Conservation (phyloP, 2,797 vertebrate genomes). For the Danio albolineatus region DNA sequence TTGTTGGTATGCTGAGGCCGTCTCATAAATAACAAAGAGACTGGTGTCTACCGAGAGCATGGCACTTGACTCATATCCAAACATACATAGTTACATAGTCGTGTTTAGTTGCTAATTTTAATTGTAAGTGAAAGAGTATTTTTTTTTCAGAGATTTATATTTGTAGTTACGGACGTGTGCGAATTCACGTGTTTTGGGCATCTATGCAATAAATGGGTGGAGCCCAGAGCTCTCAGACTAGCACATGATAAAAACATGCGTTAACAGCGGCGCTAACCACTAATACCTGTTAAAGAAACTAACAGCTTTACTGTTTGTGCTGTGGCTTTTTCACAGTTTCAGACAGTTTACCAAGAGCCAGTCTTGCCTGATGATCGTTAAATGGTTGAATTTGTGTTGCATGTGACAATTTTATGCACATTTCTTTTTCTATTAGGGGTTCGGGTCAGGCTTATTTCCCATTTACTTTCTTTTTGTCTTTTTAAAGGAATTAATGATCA, state of each 20-base stretch:
- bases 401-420: neutral
- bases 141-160: neutral
- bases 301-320: slow-evolving; percentile 11
- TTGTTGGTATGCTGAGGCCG: slow-evolving; percentile 37
- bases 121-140: neutral
- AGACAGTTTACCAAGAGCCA: neutral
- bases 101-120: neutral
- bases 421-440: too few species aligned
- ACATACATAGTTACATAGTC: neutral
- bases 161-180: neutral
- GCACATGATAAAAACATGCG: slow-evolving; percentile 15
- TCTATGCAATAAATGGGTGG: slow-evolving; percentile 33
- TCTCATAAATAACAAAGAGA: slow-evolving; percentile 47
- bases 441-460: neutral
- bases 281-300: slow-evolving; percentile 15
- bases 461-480: neutral
- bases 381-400: neutral
- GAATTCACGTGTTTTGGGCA: slow-evolving; percentile 31
- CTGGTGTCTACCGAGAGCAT: slow-evolving; percentile 28
- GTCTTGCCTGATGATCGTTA: neutral
- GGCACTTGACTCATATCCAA: neutral
- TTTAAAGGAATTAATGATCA: neutral
- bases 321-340: neutral
- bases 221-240: slow-evolving; percentile 12
- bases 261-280: slow-evolving; percentile 11